Evolutionary conservation across 2,888 invertebrate genomes (phyloP).

Genomic region (Stenolophus ochropezus): DNA sequence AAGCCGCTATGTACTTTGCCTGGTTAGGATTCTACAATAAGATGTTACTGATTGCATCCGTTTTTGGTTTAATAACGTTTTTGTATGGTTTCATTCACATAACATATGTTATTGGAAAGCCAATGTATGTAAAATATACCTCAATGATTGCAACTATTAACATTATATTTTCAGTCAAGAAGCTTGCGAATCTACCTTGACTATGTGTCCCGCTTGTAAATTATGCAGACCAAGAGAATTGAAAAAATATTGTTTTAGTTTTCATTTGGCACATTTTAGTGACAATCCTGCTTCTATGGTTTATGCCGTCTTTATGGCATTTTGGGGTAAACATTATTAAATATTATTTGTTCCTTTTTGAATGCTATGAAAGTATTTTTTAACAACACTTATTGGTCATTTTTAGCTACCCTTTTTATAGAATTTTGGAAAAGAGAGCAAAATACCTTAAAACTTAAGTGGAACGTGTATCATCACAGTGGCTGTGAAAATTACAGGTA

Average conservation of each 20-base stretch:
- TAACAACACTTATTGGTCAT: no score
- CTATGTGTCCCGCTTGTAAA: constrained; percentile 77
- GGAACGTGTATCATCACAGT: constrained; percentile 68
- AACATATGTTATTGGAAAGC: constrained; percentile 33
- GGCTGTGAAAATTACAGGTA: constrained; percentile 13
- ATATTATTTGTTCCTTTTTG: no score
- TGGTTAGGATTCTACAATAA: constrained; percentile 76
- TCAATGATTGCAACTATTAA: no score
- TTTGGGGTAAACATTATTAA: constrained; percentile 69
- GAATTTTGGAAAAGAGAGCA: constrained; percentile 68
- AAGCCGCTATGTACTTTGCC: constrained; percentile 76
- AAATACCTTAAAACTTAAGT: constrained; percentile 67
- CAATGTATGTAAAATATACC: no score
- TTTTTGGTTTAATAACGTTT: constrained; percentile 72
- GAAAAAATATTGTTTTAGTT: constrained; percentile 74
- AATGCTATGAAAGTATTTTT: no score
- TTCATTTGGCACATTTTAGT: constrained; percentile 71
- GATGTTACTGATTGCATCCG: constrained; percentile 73
- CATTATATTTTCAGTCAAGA: constrained; percentile 61
- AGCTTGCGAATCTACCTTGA: constrained; percentile 68
- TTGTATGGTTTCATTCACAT: constrained; percentile 70
- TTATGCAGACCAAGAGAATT: constrained; percentile 75
- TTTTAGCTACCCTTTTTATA: constrained; percentile 67
- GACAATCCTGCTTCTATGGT: constrained; percentile 68
- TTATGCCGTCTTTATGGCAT: constrained; percentile 68